Evolutionary conservation across 2,113 vertebrate species (phyloP).

Genomic region (Aptenodytes forsteri): DNA sequence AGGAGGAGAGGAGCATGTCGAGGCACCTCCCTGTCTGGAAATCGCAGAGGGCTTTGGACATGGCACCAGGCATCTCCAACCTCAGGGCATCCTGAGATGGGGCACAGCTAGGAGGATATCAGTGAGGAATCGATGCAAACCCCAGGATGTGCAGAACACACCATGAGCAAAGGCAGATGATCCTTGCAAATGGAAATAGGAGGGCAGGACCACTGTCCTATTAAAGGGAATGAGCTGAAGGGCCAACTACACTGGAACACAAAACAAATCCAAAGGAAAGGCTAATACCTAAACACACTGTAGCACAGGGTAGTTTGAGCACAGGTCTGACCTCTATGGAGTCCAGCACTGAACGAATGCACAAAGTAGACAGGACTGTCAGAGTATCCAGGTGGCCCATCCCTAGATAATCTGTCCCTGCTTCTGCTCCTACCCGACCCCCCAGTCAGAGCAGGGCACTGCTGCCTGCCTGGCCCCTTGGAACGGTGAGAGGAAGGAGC

Average conservation of each 20-base stretch:
- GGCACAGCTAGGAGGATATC: background rate
- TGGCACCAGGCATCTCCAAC: background rate
- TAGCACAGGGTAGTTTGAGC: background rate
- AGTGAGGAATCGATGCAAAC: background rate
- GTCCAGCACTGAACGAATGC: background rate
- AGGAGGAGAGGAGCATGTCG: background rate
- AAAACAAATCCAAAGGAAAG: background rate
- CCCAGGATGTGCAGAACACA: background rate
- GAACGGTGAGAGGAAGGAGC: background rate
- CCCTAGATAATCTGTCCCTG: background rate
- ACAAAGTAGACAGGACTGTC: background rate
- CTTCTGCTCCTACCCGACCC: background rate
- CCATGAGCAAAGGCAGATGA: background rate
- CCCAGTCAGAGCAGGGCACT: background rate
- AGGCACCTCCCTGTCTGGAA: background rate
- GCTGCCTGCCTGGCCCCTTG: background rate
- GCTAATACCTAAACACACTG: background rate
- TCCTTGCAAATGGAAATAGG: background rate
- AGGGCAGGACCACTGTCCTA: background rate
- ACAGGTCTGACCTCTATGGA: background rate
- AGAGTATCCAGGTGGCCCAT: background rate
- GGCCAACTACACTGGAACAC: no score
- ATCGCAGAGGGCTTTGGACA: background rate
- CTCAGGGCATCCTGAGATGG: background rate
- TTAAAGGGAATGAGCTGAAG: background rate